Evolutionary conservation across 2,113 vertebrate species (phyloP), one percentile per base, ranked within the genome.

Genomic region (Takifugu flavidus): DNA sequence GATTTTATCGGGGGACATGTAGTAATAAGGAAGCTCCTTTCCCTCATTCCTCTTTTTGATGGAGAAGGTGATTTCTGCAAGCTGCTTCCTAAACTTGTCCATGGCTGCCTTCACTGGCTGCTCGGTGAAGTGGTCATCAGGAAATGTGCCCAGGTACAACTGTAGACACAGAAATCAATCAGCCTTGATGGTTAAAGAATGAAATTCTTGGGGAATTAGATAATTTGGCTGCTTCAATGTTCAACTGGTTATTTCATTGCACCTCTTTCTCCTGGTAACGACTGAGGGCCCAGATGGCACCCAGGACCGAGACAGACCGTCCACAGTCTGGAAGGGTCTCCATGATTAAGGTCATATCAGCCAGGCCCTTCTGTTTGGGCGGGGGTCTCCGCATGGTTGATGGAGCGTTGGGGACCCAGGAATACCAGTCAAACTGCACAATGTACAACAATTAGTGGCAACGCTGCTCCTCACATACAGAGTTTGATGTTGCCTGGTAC

Each of bases 261-360:
- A 20, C 97, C 91, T 99, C 97, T 5, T 93, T 95, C 20, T 99
- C 97, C 85, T 99, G 96, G 86, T 96, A 96, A 67, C 99, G 97
- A 76, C 96, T 99, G 72, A 99, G 91, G 26, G 97, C 96, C 97
- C 97, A 99, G 54, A 99, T 96, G 0, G 97, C 96, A 8, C 97
- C 97, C 60, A 99, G 93, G 77, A 99, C 96, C 97, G 96, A 99
- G 80, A 96, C 96, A 55, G 97, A 99, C 25, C 97, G 95, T 6
- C 96, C 97, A 0, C 97, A 93, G 79, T 99, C 97, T 0, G 97
- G 96, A 46, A 99, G 90, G 34, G 86, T 96, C 51, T 94, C 91
- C 26, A 99, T 93, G 13, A 99, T 96, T 74, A 92, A 86, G 66
- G 93, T 86, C 0, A 98, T 86, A 53, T 92, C 89, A 63, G 93